Percentiles rank a stretch among this genome's conserved stretches.
These are phyloP conservation scores for Megaustenia siamemsis DNA, from an alignment of 2,888 invertebrate species.

Conservation along the genomic window DNA sequence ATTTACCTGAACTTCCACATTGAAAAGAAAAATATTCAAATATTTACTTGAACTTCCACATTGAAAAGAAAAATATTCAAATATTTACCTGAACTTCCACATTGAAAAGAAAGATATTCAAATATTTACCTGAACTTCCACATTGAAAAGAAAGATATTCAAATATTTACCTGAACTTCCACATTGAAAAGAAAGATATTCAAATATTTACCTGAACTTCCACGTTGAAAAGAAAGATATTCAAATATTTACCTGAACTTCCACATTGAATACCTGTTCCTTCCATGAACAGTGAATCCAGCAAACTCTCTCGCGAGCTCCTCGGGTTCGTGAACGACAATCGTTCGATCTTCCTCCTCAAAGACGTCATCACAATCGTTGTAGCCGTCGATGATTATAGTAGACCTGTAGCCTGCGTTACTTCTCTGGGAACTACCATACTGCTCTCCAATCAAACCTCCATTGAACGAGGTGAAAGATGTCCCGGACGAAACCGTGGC, in stretches of 20 bases:
- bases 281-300: not conserved
- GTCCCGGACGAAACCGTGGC: not conserved
- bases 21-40: too few relatives aligned
- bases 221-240: not conserved
- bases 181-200: not conserved
- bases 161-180: too few relatives aligned
- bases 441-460: not conserved
- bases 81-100: too few relatives aligned
- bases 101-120: too few relatives aligned
- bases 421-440: not conserved
- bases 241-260: constrained; percentile 21
- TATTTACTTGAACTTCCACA: too few relatives aligned
- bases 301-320: not conserved
- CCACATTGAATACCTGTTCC: not conserved
- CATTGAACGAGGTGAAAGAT: too few relatives aligned
- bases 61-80: too few relatives aligned
- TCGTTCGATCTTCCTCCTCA: not conserved
- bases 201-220: not conserved
- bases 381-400: not conserved
- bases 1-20: too few relatives aligned
- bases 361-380: not conserved
- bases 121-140: too few relatives aligned
- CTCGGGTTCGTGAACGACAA: not conserved
- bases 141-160: too few relatives aligned
- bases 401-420: not conserved